Evolutionary conservation across 2,888 invertebrate genomes (phyloP), one percentile per base, ranked within the genome.

Genomic region (Dichetophora obliterata): DNA sequence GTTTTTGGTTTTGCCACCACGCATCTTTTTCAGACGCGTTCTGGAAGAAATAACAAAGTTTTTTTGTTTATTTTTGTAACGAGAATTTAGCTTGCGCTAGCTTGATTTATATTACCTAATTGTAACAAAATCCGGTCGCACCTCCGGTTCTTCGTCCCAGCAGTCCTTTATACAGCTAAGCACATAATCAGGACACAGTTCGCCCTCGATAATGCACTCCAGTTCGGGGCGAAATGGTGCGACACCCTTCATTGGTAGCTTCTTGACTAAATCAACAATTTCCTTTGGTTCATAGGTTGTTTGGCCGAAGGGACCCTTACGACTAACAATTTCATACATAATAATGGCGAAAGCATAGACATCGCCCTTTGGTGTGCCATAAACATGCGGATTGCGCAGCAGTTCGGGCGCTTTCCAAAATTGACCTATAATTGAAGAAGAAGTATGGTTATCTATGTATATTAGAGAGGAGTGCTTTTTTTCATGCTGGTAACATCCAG

Each of bases 391-490:
- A 85, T 94, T 92, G 76, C 97, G 91, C 82, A 98, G 90, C 76
- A 97, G 90, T 89, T 99, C 99, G 0, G 99, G 99, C 14, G 99
- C 96, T 88, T 95, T 96, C 99, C 99, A 99, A 86, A 99, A 92
- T 89, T 96, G 91, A 90, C 94, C 96, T 95, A 83, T 1, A 66
- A 54, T 4, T 31, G 31, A 27, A 50, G 48, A 19, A 4, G 16
- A 8, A 5, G 31, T 4, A 31, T 31, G 31, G 31, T 31, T 31
- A 5, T 3, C 5, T 31, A 31, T 31, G 5, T n/a, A n/a, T n/a
- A n/a, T n/a, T n/a, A n/a, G n/a, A n/a, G n/a, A n/a, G n/a, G n/a
- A n/a, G n/a, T n/a, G n/a, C n/a, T n/a, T n/a, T n/a, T n/a, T n/a
- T n/a, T n/a, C n/a, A n/a, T n/a, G n/a, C n/a, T n/a, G n/a, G n/a